Base-by-base conservation (phyloP, 1,140 invertebrate genomes). In the Tribolium madens region DNA sequence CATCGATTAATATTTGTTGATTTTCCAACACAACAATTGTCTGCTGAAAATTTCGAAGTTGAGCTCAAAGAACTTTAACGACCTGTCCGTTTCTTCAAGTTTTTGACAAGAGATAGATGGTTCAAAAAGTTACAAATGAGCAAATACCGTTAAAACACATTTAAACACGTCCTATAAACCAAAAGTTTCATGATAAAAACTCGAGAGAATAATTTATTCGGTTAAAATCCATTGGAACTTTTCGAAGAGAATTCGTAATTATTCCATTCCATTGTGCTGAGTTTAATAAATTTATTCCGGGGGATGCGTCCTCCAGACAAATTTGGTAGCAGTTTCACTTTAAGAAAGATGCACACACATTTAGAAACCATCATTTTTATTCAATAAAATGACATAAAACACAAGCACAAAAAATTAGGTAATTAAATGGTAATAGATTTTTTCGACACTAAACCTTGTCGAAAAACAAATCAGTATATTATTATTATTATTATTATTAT, bases 141-240 rank as follows among this genome's bases (percentile, higher is more conserved):
- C 57, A 64, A 64, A 64, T 64, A 64, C 57, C 57, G 57, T 64
- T 64, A 64, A 64, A 64, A 64, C 53, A 60, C 57, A 64, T 64
- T 64, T 64, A 64, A 64, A 36, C 57, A 64, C 57, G 57, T 64
- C 57, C 57, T 64, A 64, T 64, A 64, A 33, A 64, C 57, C 57
- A 0, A 64, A 64, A 64, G 57, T 64, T 64, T 26, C 26, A 33
- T 36, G 57, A 33, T 64, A 64, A 64, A 64, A 64, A 64, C 57
- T 64, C 57, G n/a, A 10, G 57, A 64, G 57, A 13, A 64, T 64
- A 64, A 64, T 64, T 64, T 64, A 64, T 64, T 64, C 57, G 6
- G 3, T 13, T 64, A 26, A 26, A 64, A 64, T 64, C 26, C 26
- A 64, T 64, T 64, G 26, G 31, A 64, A 64, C 57, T 64, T 64